Conservation (phyloP, 2,888 invertebrate genomes). For the Fragum whitleyi region DNA sequence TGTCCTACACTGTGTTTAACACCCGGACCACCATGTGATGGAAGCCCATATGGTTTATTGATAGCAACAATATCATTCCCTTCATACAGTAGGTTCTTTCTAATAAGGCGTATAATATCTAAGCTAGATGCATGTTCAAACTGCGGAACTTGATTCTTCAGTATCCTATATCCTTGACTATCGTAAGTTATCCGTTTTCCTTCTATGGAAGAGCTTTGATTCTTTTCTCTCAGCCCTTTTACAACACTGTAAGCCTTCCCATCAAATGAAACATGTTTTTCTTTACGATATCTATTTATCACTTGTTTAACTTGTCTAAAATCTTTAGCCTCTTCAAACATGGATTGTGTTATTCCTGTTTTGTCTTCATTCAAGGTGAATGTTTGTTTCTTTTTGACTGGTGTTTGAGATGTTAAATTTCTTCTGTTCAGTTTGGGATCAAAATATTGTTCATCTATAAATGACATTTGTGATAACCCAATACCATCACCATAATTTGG, state of each 20-base stretch:
- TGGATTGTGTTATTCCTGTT: background rate
- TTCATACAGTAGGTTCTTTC: slow-evolving; percentile 81
- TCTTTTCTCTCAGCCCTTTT: slow-evolving; percentile 67
- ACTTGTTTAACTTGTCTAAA: background rate
- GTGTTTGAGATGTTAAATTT: background rate
- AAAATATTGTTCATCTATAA: slow-evolving; percentile 45
- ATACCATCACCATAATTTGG: background rate
- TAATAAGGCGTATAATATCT: slow-evolving; percentile 79
- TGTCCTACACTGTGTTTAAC: slow-evolving; percentile 77
- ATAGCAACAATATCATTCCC: slow-evolving; percentile 86
- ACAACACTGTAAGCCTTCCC: slow-evolving; percentile 70
- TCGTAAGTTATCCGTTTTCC: slow-evolving; percentile 68
- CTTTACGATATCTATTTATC: background rate
- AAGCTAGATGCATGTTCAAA: slow-evolving; percentile 74
- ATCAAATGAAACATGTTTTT: background rate
- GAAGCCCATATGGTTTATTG: slow-evolving; percentile 86
- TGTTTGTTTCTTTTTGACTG: background rate
- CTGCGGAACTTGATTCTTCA: slow-evolving; percentile 78
- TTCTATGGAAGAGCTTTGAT: slow-evolving; percentile 47
- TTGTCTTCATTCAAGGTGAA: background rate
- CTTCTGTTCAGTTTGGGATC: slow-evolving; percentile 34
- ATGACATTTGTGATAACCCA: slow-evolving; percentile 21
- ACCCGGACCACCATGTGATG: slow-evolving; percentile 82
- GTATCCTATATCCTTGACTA: slow-evolving; percentile 78
- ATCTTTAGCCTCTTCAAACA: slow-evolving; percentile 7